phyloP scores from a whole-genome alignment of 2,113 vertebrate genomes.

The Gymnarchus niloticus region DNA sequence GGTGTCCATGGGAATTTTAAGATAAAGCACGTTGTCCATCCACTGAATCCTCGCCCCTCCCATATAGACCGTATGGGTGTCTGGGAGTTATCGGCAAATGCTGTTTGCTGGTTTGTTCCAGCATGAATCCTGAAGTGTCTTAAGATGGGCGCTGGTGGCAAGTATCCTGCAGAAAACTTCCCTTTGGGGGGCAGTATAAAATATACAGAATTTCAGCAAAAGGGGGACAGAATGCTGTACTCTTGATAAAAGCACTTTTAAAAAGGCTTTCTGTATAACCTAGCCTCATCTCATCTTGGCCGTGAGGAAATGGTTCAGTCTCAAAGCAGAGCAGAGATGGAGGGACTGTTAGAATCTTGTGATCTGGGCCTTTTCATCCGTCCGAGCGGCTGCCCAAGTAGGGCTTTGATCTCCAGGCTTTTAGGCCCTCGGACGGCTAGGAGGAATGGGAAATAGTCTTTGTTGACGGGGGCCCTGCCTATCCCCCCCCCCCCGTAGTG shows the following conservation, averaged over 20 bases:
- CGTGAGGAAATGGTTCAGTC: background rate
- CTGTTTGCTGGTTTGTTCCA: background rate
- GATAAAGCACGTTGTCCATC: background rate
- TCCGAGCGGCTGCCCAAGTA: background rate
- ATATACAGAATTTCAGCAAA: background rate
- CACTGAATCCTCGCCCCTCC: background rate
- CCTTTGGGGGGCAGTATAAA: background rate
- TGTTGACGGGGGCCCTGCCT: conserved; percentile 21
- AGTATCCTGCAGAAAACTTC: background rate
- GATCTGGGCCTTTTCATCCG: background rate
- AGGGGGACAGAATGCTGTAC: background rate
- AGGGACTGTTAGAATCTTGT: background rate
- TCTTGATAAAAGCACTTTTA: background rate
- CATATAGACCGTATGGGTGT: background rate
- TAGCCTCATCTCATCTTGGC: conserved; percentile 1
- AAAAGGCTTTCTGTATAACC: background rate
- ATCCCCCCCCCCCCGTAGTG: conserved; percentile 52
- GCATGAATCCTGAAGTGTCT: background rate
- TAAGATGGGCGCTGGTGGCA: background rate
- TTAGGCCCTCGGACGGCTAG: background rate
- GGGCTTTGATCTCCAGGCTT: background rate
- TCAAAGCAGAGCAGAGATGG: background rate
- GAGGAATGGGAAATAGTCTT: background rate
- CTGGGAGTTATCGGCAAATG: background rate
- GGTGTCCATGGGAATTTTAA: background rate